A percentile compares a stretch with the other conserved stretches of the same genome.
Evolutionary conservation across 2,797 vertebrate species (phyloP).

Genomic region (Knipowitschia caucasica): DNA sequence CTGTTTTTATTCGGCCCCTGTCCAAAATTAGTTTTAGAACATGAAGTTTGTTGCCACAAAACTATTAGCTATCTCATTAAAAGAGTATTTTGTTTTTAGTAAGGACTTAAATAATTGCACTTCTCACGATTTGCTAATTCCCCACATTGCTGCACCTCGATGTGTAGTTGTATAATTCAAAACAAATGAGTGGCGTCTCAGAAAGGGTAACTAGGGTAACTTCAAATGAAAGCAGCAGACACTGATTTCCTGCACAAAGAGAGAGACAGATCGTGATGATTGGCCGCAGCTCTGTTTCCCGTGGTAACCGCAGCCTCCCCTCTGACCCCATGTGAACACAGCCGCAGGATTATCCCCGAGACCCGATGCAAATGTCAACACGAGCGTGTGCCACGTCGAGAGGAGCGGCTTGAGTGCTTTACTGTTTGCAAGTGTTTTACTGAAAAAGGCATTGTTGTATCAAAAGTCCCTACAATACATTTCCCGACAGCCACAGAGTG

Average conservation of each 20-base stretch:
- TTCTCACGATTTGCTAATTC: too few species aligned
- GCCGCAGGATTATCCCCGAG: slow-evolving; percentile 72
- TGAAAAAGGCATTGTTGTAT: not conserved
- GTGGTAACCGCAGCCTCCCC: slow-evolving; percentile 67
- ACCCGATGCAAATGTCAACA: slow-evolving; percentile 74
- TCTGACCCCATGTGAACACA: slow-evolving; percentile 72
- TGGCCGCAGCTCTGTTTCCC: slow-evolving; percentile 61
- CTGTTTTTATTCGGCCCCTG: too few species aligned
- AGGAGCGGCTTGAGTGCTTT: slow-evolving; percentile 26
- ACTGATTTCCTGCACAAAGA: slow-evolving; percentile 9
- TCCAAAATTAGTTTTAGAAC: too few species aligned
- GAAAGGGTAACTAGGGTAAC: slow-evolving; percentile 1
- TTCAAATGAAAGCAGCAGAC: slow-evolving; percentile 1
- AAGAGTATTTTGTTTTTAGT: too few species aligned
- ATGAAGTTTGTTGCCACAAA: too few species aligned
- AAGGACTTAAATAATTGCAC: too few species aligned
- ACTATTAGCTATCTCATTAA: too few species aligned
- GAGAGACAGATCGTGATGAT: slow-evolving; percentile 48
- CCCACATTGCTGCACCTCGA: too few species aligned
- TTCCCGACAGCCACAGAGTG: too few species aligned
- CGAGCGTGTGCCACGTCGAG: slow-evolving; percentile 67
- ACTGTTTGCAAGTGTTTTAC: slow-evolving; percentile 38
- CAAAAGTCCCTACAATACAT: too few species aligned
- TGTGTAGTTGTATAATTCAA: too few species aligned
- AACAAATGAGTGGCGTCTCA: slow-evolving; percentile 10